Base-by-base conservation (phyloP, 2,888 invertebrate genomes). In the Podotricha telesiphe region DNA sequence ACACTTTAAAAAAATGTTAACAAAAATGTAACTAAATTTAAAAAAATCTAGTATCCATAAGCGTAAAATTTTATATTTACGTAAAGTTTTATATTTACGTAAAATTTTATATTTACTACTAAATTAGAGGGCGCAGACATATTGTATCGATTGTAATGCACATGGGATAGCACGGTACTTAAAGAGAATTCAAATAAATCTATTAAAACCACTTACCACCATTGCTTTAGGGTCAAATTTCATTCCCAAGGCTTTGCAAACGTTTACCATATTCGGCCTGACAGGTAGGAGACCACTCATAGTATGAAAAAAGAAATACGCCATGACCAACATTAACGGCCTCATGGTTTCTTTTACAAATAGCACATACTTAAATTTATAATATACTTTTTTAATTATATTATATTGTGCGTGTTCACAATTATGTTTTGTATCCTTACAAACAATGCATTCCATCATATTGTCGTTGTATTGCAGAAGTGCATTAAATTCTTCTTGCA, bases 231-330 rank as follows among this genome's bases (percentile, higher is more conserved):
- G 75, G 69, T 92, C 88, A 69, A 88, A 90, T 70, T 86, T 89
- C 91, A 93, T 85, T 74, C 93, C 91, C 72, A 91, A 75, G 72
- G 93, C 82, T 70, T 87, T 90, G 75, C 94, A 94, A 15, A 94
- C 79, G 65, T 94, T 94, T 10, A 94, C 92, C 88, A 94, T 91
- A 75, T 94, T 94, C 0, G 94, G 94, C 66, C 92, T 86, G n/a
- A 94, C 85, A 0, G 94, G 87, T 11, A 85, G 73, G 4, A 93
- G 74, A 0, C 94, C 94, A 64, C 93, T 91, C 80, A 93, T 89
- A 7, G 93, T 91, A 50, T 92, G 85, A 68, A 94, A 93, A 45
- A 94, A 83, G 82, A 94, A 94, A 78, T 93, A 94, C 0, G 90
- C 87, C 78, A 94, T 86, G 1, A 94, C 93, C 15, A 94, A 74